Conservation (phyloP, 2,797 vertebrate genomes). For the Meda fulgida region DNA sequence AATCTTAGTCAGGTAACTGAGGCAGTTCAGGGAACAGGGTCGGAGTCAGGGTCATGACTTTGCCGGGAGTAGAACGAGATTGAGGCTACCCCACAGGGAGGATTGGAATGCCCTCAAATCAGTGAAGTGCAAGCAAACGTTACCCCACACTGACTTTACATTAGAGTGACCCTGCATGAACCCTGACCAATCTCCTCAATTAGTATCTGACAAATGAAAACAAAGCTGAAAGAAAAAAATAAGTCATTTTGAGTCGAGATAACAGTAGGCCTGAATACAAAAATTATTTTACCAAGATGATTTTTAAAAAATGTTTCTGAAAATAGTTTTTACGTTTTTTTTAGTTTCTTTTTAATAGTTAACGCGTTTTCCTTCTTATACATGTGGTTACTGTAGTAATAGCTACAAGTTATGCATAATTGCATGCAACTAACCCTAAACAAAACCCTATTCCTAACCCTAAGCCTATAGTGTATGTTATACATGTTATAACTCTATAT, state of each 20-base stretch:
- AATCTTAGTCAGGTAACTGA: conserved; percentile 46
- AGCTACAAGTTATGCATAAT: no score
- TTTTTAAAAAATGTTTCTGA: background rate
- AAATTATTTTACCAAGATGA: background rate
- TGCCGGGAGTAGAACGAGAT: conserved; percentile 9
- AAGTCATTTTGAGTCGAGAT: background rate
- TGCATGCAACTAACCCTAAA: no score
- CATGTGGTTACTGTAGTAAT: no score
- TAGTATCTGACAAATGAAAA: conserved; percentile 52
- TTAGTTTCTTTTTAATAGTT: no score
- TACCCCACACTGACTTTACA: conserved; percentile 71
- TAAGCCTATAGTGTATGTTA: no score
- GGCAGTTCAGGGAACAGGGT: conserved; percentile 62
- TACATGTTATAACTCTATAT: no score
- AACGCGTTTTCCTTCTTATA: no score
- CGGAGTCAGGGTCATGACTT: conserved; percentile 38
- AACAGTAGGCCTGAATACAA: background rate
- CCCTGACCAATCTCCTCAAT: conserved; percentile 56
- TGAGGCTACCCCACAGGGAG: conserved; percentile 16
- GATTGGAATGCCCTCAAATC: conserved; percentile 66
- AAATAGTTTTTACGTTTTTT: no score
- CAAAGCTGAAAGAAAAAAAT: conserved; percentile 18
- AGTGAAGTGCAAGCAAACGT: conserved; percentile 65
- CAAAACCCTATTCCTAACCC: no score
- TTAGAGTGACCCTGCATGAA: conserved; percentile 61